phyloP scores from a whole-genome alignment of 2,113 vertebrate genomes.

The Pantherophis guttatus region DNA sequence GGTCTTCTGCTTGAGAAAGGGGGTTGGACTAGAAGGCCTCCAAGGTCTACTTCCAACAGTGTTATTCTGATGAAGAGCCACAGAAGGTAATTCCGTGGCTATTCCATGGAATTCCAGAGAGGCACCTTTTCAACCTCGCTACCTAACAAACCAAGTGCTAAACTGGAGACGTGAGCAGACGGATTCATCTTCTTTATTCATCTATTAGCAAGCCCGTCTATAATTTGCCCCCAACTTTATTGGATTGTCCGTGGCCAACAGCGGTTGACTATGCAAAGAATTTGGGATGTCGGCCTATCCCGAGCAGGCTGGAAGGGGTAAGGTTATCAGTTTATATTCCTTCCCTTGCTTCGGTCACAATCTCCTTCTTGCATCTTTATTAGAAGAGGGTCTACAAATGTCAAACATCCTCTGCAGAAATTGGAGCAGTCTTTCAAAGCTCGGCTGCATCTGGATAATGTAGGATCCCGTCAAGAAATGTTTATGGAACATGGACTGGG shows the following conservation, averaged over 20 bases:
- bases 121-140: background rate
- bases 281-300: fast-evolving
- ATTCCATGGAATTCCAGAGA: background rate
- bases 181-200: background rate
- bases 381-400: constrained; percentile 28
- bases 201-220: no score
- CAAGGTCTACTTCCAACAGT: background rate
- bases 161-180: background rate
- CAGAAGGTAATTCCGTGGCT: background rate
- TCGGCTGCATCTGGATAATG: constrained; percentile 40
- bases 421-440: background rate
- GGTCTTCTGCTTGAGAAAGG: background rate
- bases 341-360: background rate
- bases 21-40: background rate
- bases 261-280: background rate
- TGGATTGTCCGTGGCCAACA: background rate
- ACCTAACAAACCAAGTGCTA: background rate
- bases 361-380: background rate
- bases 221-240: background rate
- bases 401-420: constrained; percentile 15
- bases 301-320: background rate
- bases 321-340: background rate
- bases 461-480: constrained; percentile 37
- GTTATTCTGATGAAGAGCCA: background rate
- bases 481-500: constrained; percentile 37